These are phyloP conservation scores for Tethea ocularis DNA, from an alignment of 2,888 invertebrate genomes.

Conservation along the genomic window DNA sequence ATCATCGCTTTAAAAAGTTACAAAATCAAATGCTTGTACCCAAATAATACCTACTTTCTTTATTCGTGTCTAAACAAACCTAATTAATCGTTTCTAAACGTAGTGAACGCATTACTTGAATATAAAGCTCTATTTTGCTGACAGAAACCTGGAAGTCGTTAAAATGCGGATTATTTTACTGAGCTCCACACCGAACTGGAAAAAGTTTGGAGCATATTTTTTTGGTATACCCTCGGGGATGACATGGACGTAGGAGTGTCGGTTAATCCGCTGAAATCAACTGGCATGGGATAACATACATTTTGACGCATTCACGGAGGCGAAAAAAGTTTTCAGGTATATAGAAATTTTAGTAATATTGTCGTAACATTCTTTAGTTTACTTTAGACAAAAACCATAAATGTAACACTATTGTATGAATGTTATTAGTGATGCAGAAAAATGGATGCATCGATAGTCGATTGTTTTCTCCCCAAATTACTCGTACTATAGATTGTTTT, in stretches of 20 bases:
- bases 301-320: slow-evolving; percentile 3
- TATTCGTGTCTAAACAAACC: no score
- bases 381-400: no score
- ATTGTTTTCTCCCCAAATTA: no score
- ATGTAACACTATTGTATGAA: no score
- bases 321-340: not conserved
- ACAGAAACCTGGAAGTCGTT: slow-evolving; percentile 31
- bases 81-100: not conserved
- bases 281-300: slow-evolving; percentile 15
- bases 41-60: no score
- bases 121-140: slow-evolving; percentile 38
- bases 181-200: slow-evolving; percentile 19
- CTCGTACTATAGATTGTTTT: no score
- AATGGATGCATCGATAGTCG: no score
- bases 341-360: not conserved
- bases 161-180: slow-evolving; percentile 51
- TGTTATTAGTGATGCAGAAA: no score
- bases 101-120: not conserved
- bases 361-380: no score
- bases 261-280: slow-evolving; percentile 25
- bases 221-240: slow-evolving; percentile 13
- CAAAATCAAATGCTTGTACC: no score
- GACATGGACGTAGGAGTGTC: slow-evolving; percentile 14
- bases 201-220: not conserved
- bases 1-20: no score